Base-by-base conservation (phyloP, 2,888 invertebrate genomes). In the Thymelicus acteon region DNA sequence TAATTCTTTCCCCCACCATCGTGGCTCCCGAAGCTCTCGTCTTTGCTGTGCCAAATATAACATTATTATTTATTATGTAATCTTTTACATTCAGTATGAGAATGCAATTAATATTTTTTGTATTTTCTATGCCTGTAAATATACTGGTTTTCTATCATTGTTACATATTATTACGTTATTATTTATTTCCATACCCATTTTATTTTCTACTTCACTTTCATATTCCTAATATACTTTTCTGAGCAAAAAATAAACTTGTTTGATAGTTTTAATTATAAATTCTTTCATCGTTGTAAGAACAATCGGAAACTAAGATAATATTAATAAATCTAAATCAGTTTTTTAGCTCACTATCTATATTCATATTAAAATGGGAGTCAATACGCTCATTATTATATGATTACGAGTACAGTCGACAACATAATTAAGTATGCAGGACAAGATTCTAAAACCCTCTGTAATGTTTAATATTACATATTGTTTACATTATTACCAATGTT, bases 11-110 rank as follows among this genome's bases (percentile, higher is more conserved):
- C 68, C 68, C 57, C 75, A 52, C 74, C 73, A 67, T 69, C 70
- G 67, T 74, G 73, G 72, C 67, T 65, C 72, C 71, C 68, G 54
- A 54, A 49, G 31, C 54, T 47, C 48, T 63, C 15, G 61, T 19
- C 64, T 57, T 63, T 47, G 54, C 57, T 67, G 76, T 79, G 78
- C 77, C 73, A 78, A 85, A n/a, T 52, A 37, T 19, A 52, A 31
- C n/a, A 19, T 58, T 60, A 19, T 60, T 19, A 37, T 7, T 54
- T 67, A 60, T 24, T 44, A 4, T 44, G 44, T 44, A 44, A 44
- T 31, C 44, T 10, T 12, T 44, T 44, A 44, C 44, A 44, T 44
- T 44, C 44, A 8, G 44, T 44, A 12, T 44, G 44, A 12, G 44
- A 12, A 44, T 44, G 44, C 44, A 44, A 2, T 44, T 7, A n/a